Conservation (phyloP, 2,888 invertebrate species). For the Ochropacha duplaris region DNA sequence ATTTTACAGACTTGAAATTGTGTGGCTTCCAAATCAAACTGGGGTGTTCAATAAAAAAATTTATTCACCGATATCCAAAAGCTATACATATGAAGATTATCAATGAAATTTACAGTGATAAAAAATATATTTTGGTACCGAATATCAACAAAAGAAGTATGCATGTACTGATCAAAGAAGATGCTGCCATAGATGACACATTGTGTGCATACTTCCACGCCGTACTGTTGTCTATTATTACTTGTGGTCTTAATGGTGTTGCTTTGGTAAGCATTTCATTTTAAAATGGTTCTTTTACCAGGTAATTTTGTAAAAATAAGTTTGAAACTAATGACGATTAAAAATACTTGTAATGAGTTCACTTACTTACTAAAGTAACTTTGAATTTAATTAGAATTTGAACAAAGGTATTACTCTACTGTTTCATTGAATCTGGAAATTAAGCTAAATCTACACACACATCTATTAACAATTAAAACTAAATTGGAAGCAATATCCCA, state of each 20-base stretch:
- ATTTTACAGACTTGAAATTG: slow-evolving; percentile 79
- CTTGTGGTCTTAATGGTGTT: slow-evolving; percentile 55
- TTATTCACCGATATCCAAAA: slow-evolving; percentile 35
- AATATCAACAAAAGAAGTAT: slow-evolving; percentile 71
- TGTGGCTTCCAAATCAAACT: slow-evolving; percentile 85
- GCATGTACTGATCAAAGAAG: slow-evolving; percentile 80
- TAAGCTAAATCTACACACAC: too few relatives aligned
- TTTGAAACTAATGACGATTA: too few relatives aligned
- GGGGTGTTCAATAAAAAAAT: slow-evolving; percentile 79
- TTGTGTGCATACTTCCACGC: slow-evolving; percentile 88
- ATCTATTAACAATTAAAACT: too few relatives aligned
- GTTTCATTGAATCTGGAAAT: too few relatives aligned
- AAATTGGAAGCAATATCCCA: too few relatives aligned
- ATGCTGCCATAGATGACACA: slow-evolving; percentile 79
- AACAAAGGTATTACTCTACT: too few relatives aligned
- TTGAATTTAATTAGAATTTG: too few relatives aligned
- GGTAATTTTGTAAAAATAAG: too few relatives aligned
- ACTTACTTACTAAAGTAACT: too few relatives aligned
- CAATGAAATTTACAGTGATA: slow-evolving; percentile 67
- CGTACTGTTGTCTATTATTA: slow-evolving; percentile 71
- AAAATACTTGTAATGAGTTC: too few relatives aligned
- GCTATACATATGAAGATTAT: slow-evolving; percentile 58
- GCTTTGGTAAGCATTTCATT: slow-evolving; percentile 43
- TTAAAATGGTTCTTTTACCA: not conserved
- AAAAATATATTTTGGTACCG: slow-evolving; percentile 82